Base-by-base conservation (phyloP, 1,140 invertebrate genomes). In the Cyclargus thomasi region DNA sequence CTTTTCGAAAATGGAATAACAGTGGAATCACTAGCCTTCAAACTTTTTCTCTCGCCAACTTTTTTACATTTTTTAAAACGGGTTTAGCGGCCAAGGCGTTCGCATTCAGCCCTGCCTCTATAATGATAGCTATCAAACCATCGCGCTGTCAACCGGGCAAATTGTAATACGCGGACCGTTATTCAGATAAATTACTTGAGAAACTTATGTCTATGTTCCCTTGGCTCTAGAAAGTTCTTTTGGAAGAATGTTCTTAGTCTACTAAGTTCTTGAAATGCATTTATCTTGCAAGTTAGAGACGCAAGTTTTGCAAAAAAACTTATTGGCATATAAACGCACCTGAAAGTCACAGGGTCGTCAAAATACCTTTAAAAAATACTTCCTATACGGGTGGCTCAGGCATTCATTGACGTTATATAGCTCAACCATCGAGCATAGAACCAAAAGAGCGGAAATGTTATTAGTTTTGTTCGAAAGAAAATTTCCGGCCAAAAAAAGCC, bases 61-160 rank as follows among this genome's bases (percentile, higher is more conserved):
- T 8, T 11, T 47, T 47, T 47, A 29, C 29, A 7, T 47, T 47
- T 47, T 47, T 47, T 14, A 47, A 47, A 11, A 47, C 10, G 39
- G 3, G 10, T 47, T 47, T 47, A 47, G 11, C 39, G 39, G 39
- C 39, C 39, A 47, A 47, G 39, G 39, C 63, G 63, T 47, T 39
- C 20, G 47, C 14, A 64, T 55, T 8, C 76, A 78, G 20, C 77
- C 76, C 76, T 80, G 66, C 20, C 0, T 53, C 64, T 55, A 23
- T 79, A 80, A 81, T 82, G 80, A 82, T 78, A 77, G 79, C 77
- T 74, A 79, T 80, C 73, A 71, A 71, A 64, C 72, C 66, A 76
- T 74, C 70, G 68, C 69, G 70, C 75, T 80, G 76, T 77, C 76
- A 75, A 76, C 72, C 67, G 55, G 74, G 74, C 73, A 80, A 77